phyloP scores from a whole-genome alignment of 1,140 invertebrate genomes.

The Lepidostoma basale region DNA sequence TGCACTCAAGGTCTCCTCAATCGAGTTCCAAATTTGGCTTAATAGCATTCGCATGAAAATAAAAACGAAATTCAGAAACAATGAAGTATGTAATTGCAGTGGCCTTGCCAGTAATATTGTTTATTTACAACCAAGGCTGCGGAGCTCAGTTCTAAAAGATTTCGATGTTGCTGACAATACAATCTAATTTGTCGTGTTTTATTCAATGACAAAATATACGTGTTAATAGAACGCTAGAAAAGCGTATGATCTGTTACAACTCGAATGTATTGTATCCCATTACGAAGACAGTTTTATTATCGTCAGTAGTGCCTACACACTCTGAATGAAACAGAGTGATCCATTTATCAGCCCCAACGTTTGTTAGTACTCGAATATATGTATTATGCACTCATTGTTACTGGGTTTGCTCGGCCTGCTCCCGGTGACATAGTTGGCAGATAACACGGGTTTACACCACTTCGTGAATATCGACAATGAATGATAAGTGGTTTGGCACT shows the following conservation, averaged over 20 bases:
- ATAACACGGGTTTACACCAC: background rate
- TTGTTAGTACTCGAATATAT: no score
- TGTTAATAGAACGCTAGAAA: no score
- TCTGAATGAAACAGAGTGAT: background rate
- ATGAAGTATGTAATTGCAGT: background rate
- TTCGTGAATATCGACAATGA: background rate
- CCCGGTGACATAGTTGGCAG: background rate
- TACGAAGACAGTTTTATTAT: no score
- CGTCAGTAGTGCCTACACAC: no score
- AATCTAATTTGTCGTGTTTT: background rate
- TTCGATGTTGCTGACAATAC: background rate
- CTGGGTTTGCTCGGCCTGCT: no score
- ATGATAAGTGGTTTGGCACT: background rate
- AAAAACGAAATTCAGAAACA: background rate
- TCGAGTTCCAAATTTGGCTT: no score
- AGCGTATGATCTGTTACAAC: no score
- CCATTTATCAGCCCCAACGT: no score
- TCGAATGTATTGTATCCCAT: no score
- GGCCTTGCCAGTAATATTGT: constrained; percentile 1
- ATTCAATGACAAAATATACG: background rate
- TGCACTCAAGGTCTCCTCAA: no score
- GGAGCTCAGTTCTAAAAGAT: background rate
- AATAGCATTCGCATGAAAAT: no score
- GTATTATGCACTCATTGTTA: no score
- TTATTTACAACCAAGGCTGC: background rate